Evolutionary conservation across 2,113 vertebrate genomes (phyloP).

Genomic region (Synchiropus splendidus): DNA sequence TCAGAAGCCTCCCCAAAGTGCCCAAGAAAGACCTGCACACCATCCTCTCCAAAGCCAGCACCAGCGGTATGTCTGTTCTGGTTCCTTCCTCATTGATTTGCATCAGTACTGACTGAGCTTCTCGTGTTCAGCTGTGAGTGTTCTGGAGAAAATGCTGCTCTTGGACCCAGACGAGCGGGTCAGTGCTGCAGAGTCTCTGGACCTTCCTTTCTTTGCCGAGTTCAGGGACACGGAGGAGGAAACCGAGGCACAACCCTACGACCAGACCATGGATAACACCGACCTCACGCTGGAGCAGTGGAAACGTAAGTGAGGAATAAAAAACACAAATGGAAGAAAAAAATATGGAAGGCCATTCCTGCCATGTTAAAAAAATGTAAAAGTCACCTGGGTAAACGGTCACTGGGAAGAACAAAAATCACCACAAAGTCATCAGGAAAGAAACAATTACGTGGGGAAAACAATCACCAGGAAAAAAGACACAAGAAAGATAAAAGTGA

Average conservation of each 20-base stretch:
- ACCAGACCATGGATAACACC: slow-evolving; percentile 84
- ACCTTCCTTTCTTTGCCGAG: slow-evolving; percentile 81
- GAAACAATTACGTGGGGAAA: too few species aligned
- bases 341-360: too few species aligned
- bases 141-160: slow-evolving; percentile 90
- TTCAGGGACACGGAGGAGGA: slow-evolving; percentile 81
- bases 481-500: too few species aligned
- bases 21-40: slow-evolving; percentile 85
- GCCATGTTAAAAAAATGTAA: too few species aligned
- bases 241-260: slow-evolving; percentile 78
- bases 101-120: not conserved
- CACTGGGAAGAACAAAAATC: too few species aligned
- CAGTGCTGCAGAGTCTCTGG: slow-evolving; percentile 78
- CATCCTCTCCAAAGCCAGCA: slow-evolving; percentile 75
- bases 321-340: too few species aligned
- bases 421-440: too few species aligned
- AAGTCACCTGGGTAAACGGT: too few species aligned
- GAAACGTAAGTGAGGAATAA: slow-evolving; percentile 75
- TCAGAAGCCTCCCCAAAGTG: slow-evolving; percentile 81
- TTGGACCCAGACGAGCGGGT: slow-evolving; percentile 83
- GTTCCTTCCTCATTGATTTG: too few species aligned
- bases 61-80: slow-evolving; percentile 68
- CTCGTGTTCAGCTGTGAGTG: slow-evolving; percentile 71
- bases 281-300: slow-evolving; percentile 87
- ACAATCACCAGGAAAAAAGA: too few species aligned